Conservation (phyloP, 2,888 invertebrate genomes). For the Drosophila colorata region DNA sequence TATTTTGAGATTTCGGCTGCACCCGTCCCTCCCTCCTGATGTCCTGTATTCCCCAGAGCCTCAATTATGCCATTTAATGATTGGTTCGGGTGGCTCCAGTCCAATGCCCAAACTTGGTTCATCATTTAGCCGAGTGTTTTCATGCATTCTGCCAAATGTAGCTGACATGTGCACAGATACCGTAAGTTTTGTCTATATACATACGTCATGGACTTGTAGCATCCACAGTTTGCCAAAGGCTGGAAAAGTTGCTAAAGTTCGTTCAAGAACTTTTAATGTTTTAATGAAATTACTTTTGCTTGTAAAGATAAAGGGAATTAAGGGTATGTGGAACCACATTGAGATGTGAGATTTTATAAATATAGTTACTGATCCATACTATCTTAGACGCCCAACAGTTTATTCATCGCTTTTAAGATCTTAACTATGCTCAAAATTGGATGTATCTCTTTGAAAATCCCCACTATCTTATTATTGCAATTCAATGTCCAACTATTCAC, state of each 20-base stretch:
- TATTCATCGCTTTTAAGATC: too few relatives aligned
- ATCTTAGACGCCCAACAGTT: too few relatives aligned
- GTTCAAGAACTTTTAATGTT: not conserved
- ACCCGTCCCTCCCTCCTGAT: conserved; percentile 1
- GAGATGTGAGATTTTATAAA: too few relatives aligned
- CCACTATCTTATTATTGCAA: too few relatives aligned
- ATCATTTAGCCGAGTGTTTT: conserved; percentile 25
- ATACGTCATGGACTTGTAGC: too few relatives aligned
- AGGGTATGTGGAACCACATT: too few relatives aligned
- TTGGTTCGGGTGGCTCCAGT: conserved; percentile 55
- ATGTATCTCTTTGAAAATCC: too few relatives aligned
- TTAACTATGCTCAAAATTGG: too few relatives aligned
- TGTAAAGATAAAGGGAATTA: not conserved
- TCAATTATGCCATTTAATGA: conserved; percentile 77
- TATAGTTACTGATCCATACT: too few relatives aligned
- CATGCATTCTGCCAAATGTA: not conserved
- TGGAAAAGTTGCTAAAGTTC: not conserved
- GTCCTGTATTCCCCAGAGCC: conserved; percentile 64
- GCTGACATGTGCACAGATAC: conserved; percentile 4
- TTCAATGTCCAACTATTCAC: too few relatives aligned
- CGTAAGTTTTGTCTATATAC: too few relatives aligned
- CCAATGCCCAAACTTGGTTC: conserved; percentile 24
- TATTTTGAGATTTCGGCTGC: conserved; percentile 55
- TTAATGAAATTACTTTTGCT: not conserved
- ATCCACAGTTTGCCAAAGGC: not conserved